Evolutionary conservation across 2,797 vertebrate species (phyloP).

Genomic region (Pseudochromis fuscus): DNA sequence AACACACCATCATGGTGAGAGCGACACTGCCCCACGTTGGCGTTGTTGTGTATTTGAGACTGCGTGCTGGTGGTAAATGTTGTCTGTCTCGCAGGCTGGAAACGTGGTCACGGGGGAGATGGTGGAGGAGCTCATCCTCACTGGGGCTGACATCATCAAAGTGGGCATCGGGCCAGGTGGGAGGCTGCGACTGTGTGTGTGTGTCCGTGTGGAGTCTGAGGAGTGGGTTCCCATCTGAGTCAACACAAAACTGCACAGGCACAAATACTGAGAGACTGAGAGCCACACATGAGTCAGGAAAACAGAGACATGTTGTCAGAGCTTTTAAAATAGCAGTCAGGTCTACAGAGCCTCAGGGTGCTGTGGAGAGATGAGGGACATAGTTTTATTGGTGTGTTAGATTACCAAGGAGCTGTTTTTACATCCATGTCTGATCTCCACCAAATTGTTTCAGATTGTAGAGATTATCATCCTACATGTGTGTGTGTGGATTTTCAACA

Average conservation of each 20-base stretch:
- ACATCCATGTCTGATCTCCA: too few species aligned
- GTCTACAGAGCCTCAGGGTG: too few species aligned
- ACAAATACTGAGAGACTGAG: not conserved
- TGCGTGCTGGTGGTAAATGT: not conserved
- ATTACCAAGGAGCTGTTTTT: too few species aligned
- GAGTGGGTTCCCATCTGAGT: not conserved
- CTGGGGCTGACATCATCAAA: constrained; percentile 99
- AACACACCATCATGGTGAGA: constrained; percentile 98
- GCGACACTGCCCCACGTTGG: too few species aligned
- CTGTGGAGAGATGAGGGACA: not conserved
- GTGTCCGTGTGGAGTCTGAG: constrained; percentile 3
- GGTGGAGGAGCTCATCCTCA: constrained; percentile 98
- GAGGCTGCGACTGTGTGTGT: constrained; percentile 36
- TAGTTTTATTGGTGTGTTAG: not conserved
- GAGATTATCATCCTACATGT: too few species aligned
- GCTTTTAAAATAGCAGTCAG: too few species aligned
- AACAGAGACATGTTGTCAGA: not conserved
- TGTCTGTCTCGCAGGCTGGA: constrained; percentile 88
- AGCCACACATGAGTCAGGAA: not conserved
- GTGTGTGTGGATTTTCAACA: too few species aligned
- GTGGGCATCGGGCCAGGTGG: constrained; percentile 98
- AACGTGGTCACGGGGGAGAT: constrained; percentile 99
- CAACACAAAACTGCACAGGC: too few species aligned
- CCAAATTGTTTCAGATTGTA: too few species aligned
- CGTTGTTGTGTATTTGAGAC: not conserved